Evolutionary conservation across 1,140 invertebrate species (phyloP), one percentile per base, ranked within the genome.

Genomic region (Drosophila nigrodunni): DNA sequence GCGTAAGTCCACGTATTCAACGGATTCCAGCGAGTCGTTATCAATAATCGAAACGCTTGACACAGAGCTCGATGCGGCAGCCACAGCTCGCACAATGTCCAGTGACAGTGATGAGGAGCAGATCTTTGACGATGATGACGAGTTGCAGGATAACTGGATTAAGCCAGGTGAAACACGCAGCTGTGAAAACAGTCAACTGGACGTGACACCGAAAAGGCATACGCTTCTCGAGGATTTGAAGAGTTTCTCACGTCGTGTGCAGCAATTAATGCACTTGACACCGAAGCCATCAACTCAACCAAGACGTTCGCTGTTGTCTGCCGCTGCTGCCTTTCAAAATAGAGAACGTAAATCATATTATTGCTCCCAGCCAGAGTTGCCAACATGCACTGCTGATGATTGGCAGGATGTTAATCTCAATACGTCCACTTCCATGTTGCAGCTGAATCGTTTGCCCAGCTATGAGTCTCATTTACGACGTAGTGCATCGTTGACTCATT

Each of bases 101-200:
- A 65, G 34, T 39, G 75, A 78, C 4, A 87, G 81, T 39, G 88
- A 91, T 39, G 57, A 61, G 0, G 65, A 78, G 0, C 52, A 49
- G 92, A 39, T 50, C 4, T 50, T 18, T 49, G 46, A 37, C 8
- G 73, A 81, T 0, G 69, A 75, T n/a, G 82, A 88, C 1, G 74
- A 73, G 8, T 62, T 92, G 10, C 85, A 90, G 44, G 82, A 85
- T 34, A 90, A 90, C 41, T 92, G 91, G 91, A 92, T 92, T 11
- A 82, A 77, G 54, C 91, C 91, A 4, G 91, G 91, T n/a, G 81
- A 91, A 13, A 90, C 89, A 0, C 70, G 74, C 3, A 80, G 91
- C 66, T 88, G 77, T 25, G 86, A 83, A 34, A 80, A 90, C 7
- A 87, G 78, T 30, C 76, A 81, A 46, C 41, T 58, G 1, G 80